phyloP scores from a whole-genome alignment of 1,140 invertebrate genomes.

The Lineus longissimus region DNA sequence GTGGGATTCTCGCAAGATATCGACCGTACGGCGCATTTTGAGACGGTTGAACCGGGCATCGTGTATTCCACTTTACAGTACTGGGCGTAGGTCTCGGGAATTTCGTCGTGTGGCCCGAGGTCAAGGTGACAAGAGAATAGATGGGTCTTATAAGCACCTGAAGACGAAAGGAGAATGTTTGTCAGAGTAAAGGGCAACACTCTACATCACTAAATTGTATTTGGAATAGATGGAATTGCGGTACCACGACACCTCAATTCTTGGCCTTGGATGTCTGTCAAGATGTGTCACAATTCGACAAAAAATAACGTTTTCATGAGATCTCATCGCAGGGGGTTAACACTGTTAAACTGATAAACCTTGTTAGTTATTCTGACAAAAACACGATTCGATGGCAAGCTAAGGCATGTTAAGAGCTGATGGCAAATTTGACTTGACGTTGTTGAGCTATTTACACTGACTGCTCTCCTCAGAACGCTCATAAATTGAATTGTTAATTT shows the following conservation, averaged over 20 bases:
- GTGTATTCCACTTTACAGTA: conserved; percentile 93
- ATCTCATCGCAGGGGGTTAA: no score
- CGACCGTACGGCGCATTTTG: conserved; percentile 92
- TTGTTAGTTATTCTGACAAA: no score
- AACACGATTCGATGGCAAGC: no score
- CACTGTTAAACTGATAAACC: no score
- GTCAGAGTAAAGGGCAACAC: not conserved
- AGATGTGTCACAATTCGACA: no score
- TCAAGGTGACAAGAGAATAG: conserved; percentile 88
- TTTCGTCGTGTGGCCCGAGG: conserved; percentile 93
- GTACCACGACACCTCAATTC: no score
- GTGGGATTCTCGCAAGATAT: conserved; percentile 88
- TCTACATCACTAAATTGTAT: conserved; percentile 1
- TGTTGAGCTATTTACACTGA: no score
- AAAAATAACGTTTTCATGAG: no score
- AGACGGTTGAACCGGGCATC: conserved; percentile 97
- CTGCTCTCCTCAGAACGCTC: no score
- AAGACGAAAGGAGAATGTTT: conserved; percentile 33
- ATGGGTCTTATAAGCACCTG: conserved; percentile 94
- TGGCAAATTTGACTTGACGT: no score
- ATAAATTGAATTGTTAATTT: no score
- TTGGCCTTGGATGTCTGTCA: not conserved
- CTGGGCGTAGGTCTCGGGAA: conserved; percentile 86
- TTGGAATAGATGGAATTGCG: not conserved
- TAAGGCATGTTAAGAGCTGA: no score